Evolutionary conservation across 2,113 vertebrate genomes (phyloP), one percentile per base, ranked within the genome.

Genomic region (Cygnus buccinator): DNA sequence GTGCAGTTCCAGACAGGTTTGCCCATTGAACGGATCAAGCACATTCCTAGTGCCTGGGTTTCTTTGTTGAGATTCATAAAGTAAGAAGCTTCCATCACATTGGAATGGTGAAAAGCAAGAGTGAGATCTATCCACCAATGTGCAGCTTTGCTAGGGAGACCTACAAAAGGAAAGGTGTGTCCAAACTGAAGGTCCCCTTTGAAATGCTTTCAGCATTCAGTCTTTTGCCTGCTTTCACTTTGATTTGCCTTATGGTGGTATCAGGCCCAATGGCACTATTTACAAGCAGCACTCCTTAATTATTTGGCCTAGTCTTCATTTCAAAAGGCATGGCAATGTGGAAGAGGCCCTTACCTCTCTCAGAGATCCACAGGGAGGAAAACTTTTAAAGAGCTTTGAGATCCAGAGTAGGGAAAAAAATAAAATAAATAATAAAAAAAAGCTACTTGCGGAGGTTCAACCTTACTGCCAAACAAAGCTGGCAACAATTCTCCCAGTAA

Each of bases 221-320:
- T 5, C 16, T 77, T 88, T 78, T 59, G 21, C 66, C 35, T 70
- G 0, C 9, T 46, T 59, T 59, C 5, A 39, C 21, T 91, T 89
- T 65, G 9, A 23, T 26, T 44, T 29, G 50, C 4, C 5, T 8
- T 62, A 0, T 20, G 10, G 16, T 41, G 4, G 6, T 48, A 48
- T 35, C 41, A 91, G 50, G 15, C 11, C 22, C 61, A 31, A 35
- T 8, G 79, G 13, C 2, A 54, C 18, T 61, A 11, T 79, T 79
- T 35, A 37, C 23, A 4, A 61, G 26, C 29, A 68, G 13, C 2
- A 6, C 2, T 66, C 13, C 10, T 65, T 48, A 79, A 55, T 55
- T 39, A 41, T 74, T 74, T 63, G 11, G 14, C 16, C 57, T 71
- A 6, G 55, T 66, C 28, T 57, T 93, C 50, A 81, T 13, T 14